A percentile compares a stretch with the other conserved stretches of the same genome.
Evolutionary conservation across 2,797 vertebrate species (phyloP).

Genomic region (Stomatorhinus walkeri): DNA sequence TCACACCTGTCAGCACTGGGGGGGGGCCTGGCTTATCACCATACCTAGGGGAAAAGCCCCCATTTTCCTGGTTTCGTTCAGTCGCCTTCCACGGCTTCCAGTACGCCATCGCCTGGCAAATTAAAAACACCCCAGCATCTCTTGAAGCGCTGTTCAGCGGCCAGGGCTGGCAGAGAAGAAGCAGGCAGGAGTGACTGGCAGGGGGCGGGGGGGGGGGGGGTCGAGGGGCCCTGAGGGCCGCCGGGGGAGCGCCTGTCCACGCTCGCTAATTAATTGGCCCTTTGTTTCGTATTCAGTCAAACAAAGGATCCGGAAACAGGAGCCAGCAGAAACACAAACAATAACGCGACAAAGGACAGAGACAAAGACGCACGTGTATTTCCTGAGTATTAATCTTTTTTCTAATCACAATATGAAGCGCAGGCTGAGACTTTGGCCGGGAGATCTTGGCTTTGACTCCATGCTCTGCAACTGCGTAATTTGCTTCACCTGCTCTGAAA

Average conservation of each 20-base stretch:
- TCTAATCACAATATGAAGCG: background rate
- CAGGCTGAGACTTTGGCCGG: background rate
- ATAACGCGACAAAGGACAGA: conserved; percentile 17
- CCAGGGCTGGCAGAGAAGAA: conserved; percentile 24
- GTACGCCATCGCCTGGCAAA: conserved; percentile 47
- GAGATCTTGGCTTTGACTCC: background rate
- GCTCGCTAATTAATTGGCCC: conserved; percentile 55
- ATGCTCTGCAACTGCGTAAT: background rate
- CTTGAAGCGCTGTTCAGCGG: conserved; percentile 29
- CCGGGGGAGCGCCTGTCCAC: conserved; percentile 45
- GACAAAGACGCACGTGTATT: conserved; percentile 41
- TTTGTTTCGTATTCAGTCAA: conserved; percentile 51
- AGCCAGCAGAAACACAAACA: conserved; percentile 23
- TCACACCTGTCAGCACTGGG: background rate
- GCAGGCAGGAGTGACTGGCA: conserved; percentile 39
- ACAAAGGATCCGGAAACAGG: conserved; percentile 33
- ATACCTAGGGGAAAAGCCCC: conserved; percentile 23
- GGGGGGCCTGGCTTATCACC: conserved; percentile 27
- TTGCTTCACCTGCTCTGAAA: background rate
- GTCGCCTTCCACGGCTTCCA: conserved; percentile 39
- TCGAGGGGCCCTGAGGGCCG: conserved; percentile 38
- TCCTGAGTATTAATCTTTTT: conserved; percentile 46
- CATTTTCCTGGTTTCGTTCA: conserved; percentile 11
- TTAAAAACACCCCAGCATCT: conserved; percentile 29
- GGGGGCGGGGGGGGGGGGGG: conserved; percentile 14